Percentiles rank a stretch among this genome's conserved stretches.
Evolutionary conservation across 2,888 invertebrate species (phyloP).

Genomic region (Pardosa pseudoannulata): DNA sequence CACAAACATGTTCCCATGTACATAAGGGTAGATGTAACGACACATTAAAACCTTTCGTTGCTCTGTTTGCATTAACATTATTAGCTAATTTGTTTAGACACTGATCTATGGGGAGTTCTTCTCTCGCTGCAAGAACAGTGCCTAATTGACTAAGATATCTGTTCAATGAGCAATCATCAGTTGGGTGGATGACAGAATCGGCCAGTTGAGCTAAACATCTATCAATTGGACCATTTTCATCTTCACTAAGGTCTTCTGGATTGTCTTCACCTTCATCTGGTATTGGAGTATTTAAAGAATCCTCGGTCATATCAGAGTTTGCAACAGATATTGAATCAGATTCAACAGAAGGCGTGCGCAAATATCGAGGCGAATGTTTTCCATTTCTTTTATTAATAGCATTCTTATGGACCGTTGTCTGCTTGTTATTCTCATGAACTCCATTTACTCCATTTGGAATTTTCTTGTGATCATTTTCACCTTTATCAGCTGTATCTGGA

Average conservation of each 20-base stretch:
- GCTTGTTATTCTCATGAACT: background rate
- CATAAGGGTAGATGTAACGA: constrained; percentile 57
- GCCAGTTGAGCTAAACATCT: constrained; percentile 61
- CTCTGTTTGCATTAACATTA: constrained; percentile 53
- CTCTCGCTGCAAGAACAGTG: constrained; percentile 61
- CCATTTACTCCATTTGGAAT: background rate
- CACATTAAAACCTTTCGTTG: constrained; percentile 68
- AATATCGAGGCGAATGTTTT: background rate
- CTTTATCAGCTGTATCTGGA: background rate
- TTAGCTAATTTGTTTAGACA: constrained; percentile 63
- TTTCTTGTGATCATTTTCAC: background rate
- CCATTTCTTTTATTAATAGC: background rate
- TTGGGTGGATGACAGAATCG: constrained; percentile 61
- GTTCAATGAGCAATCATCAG: constrained; percentile 62
- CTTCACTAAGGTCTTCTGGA: constrained; percentile 56
- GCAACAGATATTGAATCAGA: constrained; percentile 69
- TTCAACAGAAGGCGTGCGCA: constrained; percentile 54
- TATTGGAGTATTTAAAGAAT: constrained; percentile 60
- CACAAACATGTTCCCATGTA: constrained; percentile 64
- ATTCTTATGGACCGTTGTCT: background rate
- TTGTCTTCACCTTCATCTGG: constrained; percentile 37
- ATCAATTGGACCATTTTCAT: constrained; percentile 65
- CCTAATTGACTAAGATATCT: constrained; percentile 63
- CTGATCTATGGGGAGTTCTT: constrained; percentile 43
- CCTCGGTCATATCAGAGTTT: constrained; percentile 71